Evolutionary conservation across 2,797 vertebrate species (phyloP).

Genomic region (Poeciliopsis turneri): DNA sequence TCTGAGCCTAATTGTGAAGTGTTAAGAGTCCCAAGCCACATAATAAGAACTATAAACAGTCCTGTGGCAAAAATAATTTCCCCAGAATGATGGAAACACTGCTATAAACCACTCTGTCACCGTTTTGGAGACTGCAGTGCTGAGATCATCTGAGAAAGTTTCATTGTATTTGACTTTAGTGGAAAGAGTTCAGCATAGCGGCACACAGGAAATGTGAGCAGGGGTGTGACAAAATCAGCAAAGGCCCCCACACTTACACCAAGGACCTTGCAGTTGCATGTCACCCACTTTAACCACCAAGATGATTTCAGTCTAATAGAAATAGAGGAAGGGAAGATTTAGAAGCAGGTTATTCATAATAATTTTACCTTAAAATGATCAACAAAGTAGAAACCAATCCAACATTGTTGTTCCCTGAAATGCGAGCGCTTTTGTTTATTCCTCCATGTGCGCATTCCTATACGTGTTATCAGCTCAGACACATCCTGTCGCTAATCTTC

Average conservation of each 20-base stretch:
- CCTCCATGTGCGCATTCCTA: conserved; percentile 47
- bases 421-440: background rate
- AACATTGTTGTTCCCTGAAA: background rate
- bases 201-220: conserved; percentile 33
- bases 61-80: no score
- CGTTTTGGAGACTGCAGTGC: background rate
- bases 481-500: conserved; percentile 61
- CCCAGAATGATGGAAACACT: background rate
- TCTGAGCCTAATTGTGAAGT: background rate
- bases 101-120: background rate
- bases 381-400: background rate
- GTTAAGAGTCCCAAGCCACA: background rate
- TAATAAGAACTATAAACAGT: background rate
- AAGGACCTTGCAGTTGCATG: background rate
- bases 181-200: background rate
- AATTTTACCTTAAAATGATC: conserved; percentile 3
- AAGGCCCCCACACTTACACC: conserved; percentile 3
- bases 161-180: background rate
- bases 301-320: background rate
- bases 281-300: background rate
- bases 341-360: background rate
- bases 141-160: background rate
- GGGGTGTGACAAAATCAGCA: conserved; percentile 1
- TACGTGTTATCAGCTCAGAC: conserved; percentile 57
- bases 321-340: background rate